phyloP scores from a whole-genome alignment of 2,113 vertebrate genomes.

The Pseudolaguvia tuberculata region DNA sequence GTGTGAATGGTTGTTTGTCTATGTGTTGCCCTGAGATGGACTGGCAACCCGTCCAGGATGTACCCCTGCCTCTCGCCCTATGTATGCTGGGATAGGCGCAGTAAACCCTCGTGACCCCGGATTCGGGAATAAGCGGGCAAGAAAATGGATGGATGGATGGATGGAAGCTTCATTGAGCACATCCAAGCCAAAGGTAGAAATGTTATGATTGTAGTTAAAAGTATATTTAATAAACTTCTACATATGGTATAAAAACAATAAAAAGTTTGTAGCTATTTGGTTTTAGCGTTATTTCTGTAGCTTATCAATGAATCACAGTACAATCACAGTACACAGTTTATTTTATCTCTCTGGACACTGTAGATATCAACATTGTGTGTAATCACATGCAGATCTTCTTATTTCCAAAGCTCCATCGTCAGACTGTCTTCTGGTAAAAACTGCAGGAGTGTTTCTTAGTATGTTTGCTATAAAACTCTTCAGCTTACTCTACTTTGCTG shows the following conservation, averaged over 20 bases:
- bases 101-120: too few species aligned
- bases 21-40: too few species aligned
- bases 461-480: conserved; percentile 29
- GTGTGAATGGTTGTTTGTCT: too few species aligned
- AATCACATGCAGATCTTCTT: conserved; percentile 42
- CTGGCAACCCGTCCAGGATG: too few species aligned
- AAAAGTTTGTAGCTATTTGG: background rate
- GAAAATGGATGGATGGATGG: too few species aligned
- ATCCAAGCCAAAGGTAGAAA: too few species aligned
- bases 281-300: background rate
- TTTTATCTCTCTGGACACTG: conserved; percentile 11
- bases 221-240: background rate
- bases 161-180: too few species aligned
- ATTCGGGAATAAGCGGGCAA: too few species aligned
- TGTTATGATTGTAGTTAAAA: background rate
- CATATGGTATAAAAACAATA: background rate
- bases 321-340: too few species aligned
- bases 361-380: conserved; percentile 8
- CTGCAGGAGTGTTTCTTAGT: background rate
- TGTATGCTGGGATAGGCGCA: too few species aligned
- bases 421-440: too few species aligned
- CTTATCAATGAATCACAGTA: background rate
- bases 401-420: conserved; percentile 16
- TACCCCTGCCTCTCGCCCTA: too few species aligned
- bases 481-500: conserved; percentile 43